A percentile compares a stretch with the other conserved stretches of the same genome.
These are phyloP conservation scores for Acrobasis suavella DNA, from an alignment of 2,888 invertebrate genomes.

Conservation along the genomic window DNA sequence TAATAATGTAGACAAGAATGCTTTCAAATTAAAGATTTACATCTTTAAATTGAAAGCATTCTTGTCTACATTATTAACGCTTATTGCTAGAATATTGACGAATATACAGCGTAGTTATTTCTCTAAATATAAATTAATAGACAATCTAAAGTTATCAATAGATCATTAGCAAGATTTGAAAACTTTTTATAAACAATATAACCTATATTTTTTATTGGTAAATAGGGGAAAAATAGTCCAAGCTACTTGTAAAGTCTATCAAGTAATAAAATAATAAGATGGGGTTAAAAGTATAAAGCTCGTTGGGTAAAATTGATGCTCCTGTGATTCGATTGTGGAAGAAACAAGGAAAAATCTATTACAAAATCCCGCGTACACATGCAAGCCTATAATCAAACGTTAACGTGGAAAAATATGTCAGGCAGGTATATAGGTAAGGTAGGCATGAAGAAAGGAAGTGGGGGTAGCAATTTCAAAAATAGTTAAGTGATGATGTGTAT, in stretches of 20 bases:
- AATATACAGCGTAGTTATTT: too few species aligned
- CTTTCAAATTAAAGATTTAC: background rate
- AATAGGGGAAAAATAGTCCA: too few species aligned
- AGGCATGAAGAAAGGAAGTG: background rate
- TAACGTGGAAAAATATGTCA: background rate
- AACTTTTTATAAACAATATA: too few species aligned
- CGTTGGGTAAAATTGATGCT: too few species aligned
- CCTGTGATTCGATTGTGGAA: conserved; percentile 5
- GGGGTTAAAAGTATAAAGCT: too few species aligned
- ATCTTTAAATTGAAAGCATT: too few species aligned
- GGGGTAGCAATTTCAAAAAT: background rate
- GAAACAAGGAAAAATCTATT: background rate
- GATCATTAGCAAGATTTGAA: too few species aligned
- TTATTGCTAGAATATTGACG: too few species aligned
- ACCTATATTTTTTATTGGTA: too few species aligned
- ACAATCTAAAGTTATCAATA: too few species aligned
- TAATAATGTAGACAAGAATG: background rate
- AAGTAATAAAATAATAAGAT: background rate
- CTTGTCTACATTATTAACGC: too few species aligned
- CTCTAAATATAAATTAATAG: too few species aligned
- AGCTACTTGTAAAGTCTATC: background rate
- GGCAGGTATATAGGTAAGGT: background rate
- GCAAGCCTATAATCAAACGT: background rate
- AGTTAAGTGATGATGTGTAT: background rate
- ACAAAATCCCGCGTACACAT: background rate